Percentiles rank a stretch among this genome's conserved stretches.
phyloP scores from a whole-genome alignment of 2,797 vertebrate genomes.

The Setipinna tenuifilis region DNA sequence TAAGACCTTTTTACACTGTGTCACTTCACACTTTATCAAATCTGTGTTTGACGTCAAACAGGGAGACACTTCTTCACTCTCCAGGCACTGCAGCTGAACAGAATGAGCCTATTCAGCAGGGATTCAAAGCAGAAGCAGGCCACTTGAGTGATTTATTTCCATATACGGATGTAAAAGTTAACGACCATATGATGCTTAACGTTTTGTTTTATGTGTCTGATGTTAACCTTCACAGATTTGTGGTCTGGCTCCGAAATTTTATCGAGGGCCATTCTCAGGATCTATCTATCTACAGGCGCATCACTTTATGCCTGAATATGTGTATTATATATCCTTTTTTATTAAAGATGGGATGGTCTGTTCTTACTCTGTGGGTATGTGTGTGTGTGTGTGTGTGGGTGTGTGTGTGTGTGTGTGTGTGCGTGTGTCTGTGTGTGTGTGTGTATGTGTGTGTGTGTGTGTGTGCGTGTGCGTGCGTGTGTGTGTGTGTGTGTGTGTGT shows the following conservation, averaged over 20 bases:
- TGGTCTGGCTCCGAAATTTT: not conserved
- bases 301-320: not conserved
- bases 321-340: too few relatives aligned
- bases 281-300: not conserved
- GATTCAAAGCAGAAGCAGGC: not conserved
- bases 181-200: not conserved
- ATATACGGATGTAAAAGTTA: constrained; percentile 3
- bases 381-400: too few relatives aligned
- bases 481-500: constrained; percentile 5
- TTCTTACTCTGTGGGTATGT: too few relatives aligned
- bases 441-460: constrained; percentile 6
- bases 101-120: not conserved
- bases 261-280: not conserved
- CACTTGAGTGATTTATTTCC: not conserved
- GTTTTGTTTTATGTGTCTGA: not conserved
- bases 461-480: not conserved
- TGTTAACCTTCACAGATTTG: not conserved
- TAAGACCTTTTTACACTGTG: not conserved
- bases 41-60: not conserved
- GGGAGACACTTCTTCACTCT: not conserved
- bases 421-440: not conserved
- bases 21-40: not conserved
- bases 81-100: not conserved
- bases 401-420: too few relatives aligned
- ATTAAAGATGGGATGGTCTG: too few relatives aligned